Percentiles rank a stretch among this genome's conserved stretches.
Evolutionary conservation across 35 echinoderm and acorn worm genomes (phyloP).

Genomic region (Apostichopus californicus): DNA sequence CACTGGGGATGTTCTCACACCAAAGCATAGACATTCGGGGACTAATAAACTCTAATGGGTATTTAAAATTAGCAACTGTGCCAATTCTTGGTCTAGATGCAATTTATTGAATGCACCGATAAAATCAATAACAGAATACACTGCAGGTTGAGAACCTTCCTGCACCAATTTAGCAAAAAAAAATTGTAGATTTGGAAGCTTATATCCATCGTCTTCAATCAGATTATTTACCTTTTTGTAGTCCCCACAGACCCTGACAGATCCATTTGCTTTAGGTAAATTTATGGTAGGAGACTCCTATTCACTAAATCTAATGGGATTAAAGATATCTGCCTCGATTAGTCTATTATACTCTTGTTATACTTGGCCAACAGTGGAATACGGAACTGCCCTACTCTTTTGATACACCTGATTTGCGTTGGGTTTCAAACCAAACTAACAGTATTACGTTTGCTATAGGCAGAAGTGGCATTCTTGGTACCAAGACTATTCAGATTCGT

Average conservation of each 20-base stretch:
- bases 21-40: conserved; percentile 35
- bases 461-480: too few species aligned
- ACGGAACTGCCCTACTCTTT: too few species aligned
- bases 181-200: conserved; percentile 17
- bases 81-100: not conserved
- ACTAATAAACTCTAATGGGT: conserved; percentile 46
- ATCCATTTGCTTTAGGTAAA: conserved; percentile 24
- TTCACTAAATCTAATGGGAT: not conserved
- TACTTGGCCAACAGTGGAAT: too few species aligned
- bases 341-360: not conserved
- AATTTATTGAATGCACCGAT: conserved; percentile 35
- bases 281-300: not conserved
- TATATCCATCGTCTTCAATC: conserved; percentile 27
- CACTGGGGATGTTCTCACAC: not conserved
- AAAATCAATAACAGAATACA: conserved; percentile 57
- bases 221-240: conserved; percentile 21
- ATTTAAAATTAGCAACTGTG: conserved; percentile 33
- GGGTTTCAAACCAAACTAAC: too few species aligned
- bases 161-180: conserved; percentile 39
- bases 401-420: too few species aligned
- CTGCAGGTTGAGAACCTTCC: conserved; percentile 39
- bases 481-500: too few species aligned
- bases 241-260: conserved; percentile 27
- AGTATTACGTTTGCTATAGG: too few species aligned
- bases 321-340: not conserved